Conservation (phyloP, 1,140 invertebrate species). For the Amyelois transitella region DNA sequence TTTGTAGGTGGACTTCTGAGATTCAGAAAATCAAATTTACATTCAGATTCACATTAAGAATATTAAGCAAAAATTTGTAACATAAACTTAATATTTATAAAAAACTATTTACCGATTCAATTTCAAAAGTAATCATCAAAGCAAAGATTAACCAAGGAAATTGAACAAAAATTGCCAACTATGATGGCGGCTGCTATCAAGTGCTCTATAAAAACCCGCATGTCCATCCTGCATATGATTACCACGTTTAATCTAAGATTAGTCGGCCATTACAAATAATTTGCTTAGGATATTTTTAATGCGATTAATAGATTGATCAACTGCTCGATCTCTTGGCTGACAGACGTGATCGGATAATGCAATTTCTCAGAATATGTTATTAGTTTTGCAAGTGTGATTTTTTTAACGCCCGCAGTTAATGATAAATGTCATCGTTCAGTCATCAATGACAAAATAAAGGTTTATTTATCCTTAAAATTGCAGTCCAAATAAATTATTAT, state of each 20-base stretch:
- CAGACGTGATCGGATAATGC: background rate
- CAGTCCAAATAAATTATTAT: too few species aligned
- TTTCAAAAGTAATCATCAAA: background rate
- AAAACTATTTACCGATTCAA: background rate
- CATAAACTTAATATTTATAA: background rate
- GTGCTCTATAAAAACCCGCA: background rate
- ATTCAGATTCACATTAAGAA: background rate
- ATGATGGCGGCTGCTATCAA: background rate
- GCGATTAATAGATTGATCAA: conserved; percentile 11
- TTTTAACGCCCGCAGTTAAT: too few species aligned
- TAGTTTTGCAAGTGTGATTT: background rate
- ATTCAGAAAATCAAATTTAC: too few species aligned
- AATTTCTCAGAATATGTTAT: background rate
- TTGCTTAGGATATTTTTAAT: conserved; percentile 13
- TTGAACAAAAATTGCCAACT: background rate
- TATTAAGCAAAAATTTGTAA: background rate
- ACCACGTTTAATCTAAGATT: conserved; percentile 16
- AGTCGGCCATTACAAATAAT: conserved; percentile 12
- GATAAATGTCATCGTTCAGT: too few species aligned
- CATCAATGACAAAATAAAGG: too few species aligned
- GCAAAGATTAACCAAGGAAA: background rate
- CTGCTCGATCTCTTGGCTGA: conserved; percentile 3
- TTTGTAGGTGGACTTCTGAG: too few species aligned
- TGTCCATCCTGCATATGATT: conserved; percentile 18
- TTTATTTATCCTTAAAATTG: too few species aligned